Evolutionary conservation across 1,140 invertebrate genomes (phyloP), one percentile per base, ranked within the genome.

Genomic region (Aphaenogaster floridana): DNA sequence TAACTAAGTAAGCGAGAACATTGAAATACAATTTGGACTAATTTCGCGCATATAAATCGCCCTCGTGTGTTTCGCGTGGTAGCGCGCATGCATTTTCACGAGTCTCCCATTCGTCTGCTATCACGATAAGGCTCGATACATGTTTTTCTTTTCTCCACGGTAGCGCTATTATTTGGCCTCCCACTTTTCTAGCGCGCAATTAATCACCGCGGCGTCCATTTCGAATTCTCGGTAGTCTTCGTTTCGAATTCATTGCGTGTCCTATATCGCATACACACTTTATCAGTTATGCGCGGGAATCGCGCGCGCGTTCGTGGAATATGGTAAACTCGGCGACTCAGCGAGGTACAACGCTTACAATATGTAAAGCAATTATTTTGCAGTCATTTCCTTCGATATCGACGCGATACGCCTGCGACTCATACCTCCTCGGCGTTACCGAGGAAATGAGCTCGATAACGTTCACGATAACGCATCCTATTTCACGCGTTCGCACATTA

Each of bases 401-500:
- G 68, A 36, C 42, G 54, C 61, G 76, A 63, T 74, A 84, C 11
- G 34, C 54, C 28, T 39, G 42, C 59, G 13, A 61, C 45, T 39
- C 52, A 42, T 80, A 86, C 57, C 72, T n/a, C 13, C 66, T 34
- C 42, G 48, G 66, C 13, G 74, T 87, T 77, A 36, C 71, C 54
- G 68, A 72, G 89, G 71, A 89, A 90, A 90, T 79, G 85, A 90
- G 84, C 13, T 68, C 36, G 88, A 90, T 90, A 90, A 89, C 76
- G 50, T 34, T 48, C 36, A 17, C 71, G 88, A 89, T 89, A 89
- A 85, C 63, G 63, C 71, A 66, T 77, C 45, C 71, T 68, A 66
- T 85, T 88, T 59, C 78, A 68, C 79, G 79, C 64, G 45, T 48
- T 78, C 74, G 61, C 83, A 69, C 61, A 68, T 77, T 83, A 89